Evolutionary conservation across 2,888 invertebrate genomes (phyloP).

Genomic region (Plebejus melissa): DNA sequence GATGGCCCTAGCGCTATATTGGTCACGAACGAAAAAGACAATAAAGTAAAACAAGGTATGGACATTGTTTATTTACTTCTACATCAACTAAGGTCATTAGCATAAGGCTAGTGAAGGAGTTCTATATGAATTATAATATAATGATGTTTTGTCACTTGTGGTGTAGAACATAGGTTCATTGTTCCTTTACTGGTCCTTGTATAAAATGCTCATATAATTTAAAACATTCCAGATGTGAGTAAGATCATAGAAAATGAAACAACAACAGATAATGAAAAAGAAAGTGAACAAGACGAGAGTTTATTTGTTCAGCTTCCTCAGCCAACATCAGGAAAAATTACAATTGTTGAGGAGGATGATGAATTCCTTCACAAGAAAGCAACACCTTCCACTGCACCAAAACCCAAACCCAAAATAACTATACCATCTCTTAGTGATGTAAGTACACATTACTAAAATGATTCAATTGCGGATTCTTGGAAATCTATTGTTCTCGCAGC

Average conservation of each 20-base stretch:
- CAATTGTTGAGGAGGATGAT: constrained; percentile 79
- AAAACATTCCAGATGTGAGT: background rate
- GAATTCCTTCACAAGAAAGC: constrained; percentile 81
- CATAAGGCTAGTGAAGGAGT: no score
- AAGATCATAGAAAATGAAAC: background rate
- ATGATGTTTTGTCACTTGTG: background rate
- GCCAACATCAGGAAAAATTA: constrained; percentile 58
- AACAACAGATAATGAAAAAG: background rate
- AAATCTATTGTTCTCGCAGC: no score
- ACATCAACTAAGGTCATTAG: background rate
- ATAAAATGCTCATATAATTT: background rate
- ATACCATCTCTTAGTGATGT: constrained; percentile 84
- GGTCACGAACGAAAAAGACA: background rate
- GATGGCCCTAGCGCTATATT: constrained; percentile 4
- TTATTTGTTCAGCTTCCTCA: constrained; percentile 71
- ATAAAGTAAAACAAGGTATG: background rate
- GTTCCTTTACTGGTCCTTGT: background rate
- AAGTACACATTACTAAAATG: constrained; percentile 40
- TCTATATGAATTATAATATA: no score
- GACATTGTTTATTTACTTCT: background rate
- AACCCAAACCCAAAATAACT: constrained; percentile 81
- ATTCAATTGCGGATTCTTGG: no score
- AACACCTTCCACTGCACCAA: constrained; percentile 48
- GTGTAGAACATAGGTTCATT: background rate
- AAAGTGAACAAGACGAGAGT: constrained; percentile 38